These are phyloP conservation scores for Octodonta nipae DNA, from an alignment of 2,888 invertebrate genomes.

Conservation along the genomic window DNA sequence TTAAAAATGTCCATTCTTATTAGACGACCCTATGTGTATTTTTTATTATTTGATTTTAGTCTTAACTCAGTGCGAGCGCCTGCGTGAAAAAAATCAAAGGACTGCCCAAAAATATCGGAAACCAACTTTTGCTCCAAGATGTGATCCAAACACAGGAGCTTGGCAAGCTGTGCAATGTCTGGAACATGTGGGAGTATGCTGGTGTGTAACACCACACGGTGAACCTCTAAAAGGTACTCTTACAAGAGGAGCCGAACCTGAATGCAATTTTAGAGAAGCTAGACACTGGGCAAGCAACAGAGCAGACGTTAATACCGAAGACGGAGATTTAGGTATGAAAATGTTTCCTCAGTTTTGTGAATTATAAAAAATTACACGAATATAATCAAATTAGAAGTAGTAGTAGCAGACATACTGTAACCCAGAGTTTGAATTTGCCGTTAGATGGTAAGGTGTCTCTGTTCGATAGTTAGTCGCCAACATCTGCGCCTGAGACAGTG, in stretches of 20 bases:
- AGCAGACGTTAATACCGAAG: slow-evolving; percentile 23
- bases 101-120: slow-evolving; percentile 59
- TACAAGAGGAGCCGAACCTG: slow-evolving; percentile 59
- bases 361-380: too few species aligned
- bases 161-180: slow-evolving; percentile 78
- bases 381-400: too few species aligned
- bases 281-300: slow-evolving; percentile 40
- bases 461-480: too few species aligned
- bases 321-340: slow-evolving; percentile 41
- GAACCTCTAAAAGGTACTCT: slow-evolving; percentile 72
- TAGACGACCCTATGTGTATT: too few species aligned
- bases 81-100: slow-evolving; percentile 63
- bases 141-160: slow-evolving; percentile 55
- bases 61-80: slow-evolving; percentile 65
- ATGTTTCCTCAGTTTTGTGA: too few species aligned
- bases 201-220: slow-evolving; percentile 74
- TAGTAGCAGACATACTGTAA: too few species aligned
- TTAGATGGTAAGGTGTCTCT: too few species aligned
- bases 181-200: slow-evolving; percentile 63
- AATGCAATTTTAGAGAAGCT: slow-evolving; percentile 69
- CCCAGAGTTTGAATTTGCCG: too few species aligned
- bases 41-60: slow-evolving; percentile 35
- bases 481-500: too few species aligned
- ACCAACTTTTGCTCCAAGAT: slow-evolving; percentile 64
- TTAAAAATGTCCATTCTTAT: too few species aligned